Evolutionary conservation across 2,113 vertebrate genomes (phyloP).

Genomic region (Semnornis frantzii): DNA sequence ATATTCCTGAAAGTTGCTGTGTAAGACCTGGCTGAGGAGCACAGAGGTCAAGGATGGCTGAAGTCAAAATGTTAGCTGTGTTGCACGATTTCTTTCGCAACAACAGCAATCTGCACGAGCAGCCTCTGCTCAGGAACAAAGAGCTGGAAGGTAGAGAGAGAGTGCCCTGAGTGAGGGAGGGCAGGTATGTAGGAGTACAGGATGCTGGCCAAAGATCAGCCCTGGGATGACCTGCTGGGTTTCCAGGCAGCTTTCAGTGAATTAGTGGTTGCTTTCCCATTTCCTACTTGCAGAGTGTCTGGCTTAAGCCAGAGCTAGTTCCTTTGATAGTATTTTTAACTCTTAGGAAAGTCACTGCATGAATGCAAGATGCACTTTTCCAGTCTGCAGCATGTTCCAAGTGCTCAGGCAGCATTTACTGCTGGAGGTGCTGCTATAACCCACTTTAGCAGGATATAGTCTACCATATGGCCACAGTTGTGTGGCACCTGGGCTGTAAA

Average conservation of each 20-base stretch:
- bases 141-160: background rate
- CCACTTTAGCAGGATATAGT: background rate
- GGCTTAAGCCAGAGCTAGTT: background rate
- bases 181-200: background rate
- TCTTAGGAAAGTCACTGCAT: background rate
- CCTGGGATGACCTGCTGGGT: background rate
- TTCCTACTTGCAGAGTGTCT: background rate
- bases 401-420: background rate
- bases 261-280: background rate
- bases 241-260: background rate
- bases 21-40: background rate
- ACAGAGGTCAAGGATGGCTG: background rate
- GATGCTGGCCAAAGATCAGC: background rate
- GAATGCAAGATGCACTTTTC: background rate
- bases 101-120: background rate
- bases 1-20: background rate
- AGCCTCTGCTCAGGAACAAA: background rate
- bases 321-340: background rate
- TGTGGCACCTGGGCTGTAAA: slow-evolving; percentile 28
- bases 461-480: slow-evolving; percentile 4
- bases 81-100: background rate
- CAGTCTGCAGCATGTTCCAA: background rate
- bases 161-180: background rate
- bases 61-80: background rate
- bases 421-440: background rate